Evolutionary conservation across 2,888 invertebrate genomes (phyloP), one percentile per base, ranked within the genome.

Genomic region (Tridacna gigas): DNA sequence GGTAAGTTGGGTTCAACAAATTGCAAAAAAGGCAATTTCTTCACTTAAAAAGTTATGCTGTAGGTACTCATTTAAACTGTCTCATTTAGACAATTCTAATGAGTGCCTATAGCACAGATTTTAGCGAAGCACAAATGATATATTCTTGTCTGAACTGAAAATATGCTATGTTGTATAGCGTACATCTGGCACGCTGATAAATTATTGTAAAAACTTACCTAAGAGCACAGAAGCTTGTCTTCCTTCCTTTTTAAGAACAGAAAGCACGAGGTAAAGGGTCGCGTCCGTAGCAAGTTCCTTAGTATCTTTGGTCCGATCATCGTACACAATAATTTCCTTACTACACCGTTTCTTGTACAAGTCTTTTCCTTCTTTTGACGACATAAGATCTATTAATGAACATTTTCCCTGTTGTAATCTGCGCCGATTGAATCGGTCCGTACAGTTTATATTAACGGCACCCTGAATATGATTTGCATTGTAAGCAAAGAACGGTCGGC

Each of bases 401-500:
- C 96, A 96, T 91, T 96, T 96, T 18, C 97, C 96, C 91, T 96
- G 96, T 92, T 96, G 96, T 86, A 97, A 95, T 47, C 97, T 95
- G 87, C 96, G 95, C 82, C 96, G 95, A 93, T 96, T 97, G 94
- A 97, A 96, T 71, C 97, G 95, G 93, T 97, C 97, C 56, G 96
- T 96, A 92, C 97, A 97, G 94, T 97, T 97, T 85, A 97, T 96
- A 94, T 97, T 97, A 26, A 94, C 82, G 45, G 94, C 96, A 61
- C 96, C 97, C 80, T 95, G 95, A 86, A 97, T 96, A 94, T 97
- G 97, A 93, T 96, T 96, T 87, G 96, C 95, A 93, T 97, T 97
- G 95, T 96, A 97, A 81, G 96, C 96, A 88, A 97, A 96, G 94
- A 97, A 97, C 1, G 97, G 96, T 69, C 97, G 95, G 93, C 97